Evolutionary conservation across 2,888 invertebrate species (phyloP).

Genomic region (Drosophila incognita): DNA sequence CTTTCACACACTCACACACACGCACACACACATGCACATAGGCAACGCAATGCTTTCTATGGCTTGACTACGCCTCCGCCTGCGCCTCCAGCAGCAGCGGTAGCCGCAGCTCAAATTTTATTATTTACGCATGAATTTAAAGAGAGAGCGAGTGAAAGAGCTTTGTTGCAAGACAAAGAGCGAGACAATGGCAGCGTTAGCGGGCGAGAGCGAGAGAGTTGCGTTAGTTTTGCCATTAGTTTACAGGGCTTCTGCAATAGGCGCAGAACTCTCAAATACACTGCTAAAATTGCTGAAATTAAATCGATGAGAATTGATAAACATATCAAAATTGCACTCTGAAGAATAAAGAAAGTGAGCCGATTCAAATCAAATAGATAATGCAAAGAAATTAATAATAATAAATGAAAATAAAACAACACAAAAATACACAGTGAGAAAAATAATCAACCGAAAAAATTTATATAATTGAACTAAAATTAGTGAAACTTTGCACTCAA

Average conservation of each 20-base stretch:
- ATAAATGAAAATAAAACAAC: background rate
- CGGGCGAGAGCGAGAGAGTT: conserved; percentile 28
- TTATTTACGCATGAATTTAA: conserved; percentile 66
- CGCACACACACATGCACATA: conserved; percentile 17
- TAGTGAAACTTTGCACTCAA: background rate
- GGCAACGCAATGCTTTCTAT: conserved; percentile 67
- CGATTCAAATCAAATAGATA: background rate
- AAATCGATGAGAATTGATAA: background rate
- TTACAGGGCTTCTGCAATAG: conserved; percentile 8
- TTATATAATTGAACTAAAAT: background rate
- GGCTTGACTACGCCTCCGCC: conserved; percentile 57
- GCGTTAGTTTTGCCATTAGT: conserved; percentile 48
- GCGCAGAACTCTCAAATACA: conserved; percentile 9
- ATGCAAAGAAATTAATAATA: background rate
- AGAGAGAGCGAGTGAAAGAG: conserved; percentile 49
- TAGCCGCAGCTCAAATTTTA: conserved; percentile 53
- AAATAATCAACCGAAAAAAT: background rate
- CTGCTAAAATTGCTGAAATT: conserved; percentile 1
- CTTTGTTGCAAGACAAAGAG: conserved; percentile 14
- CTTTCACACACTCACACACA: conserved; percentile 52
- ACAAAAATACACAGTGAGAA: background rate
- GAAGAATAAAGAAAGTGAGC: background rate
- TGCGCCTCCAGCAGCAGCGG: conserved; percentile 17
- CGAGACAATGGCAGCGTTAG: conserved; percentile 2
- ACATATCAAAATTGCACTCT: background rate